Evolutionary conservation across 2,113 vertebrate genomes (phyloP).

Genomic region (Odocoileus virginianus): DNA sequence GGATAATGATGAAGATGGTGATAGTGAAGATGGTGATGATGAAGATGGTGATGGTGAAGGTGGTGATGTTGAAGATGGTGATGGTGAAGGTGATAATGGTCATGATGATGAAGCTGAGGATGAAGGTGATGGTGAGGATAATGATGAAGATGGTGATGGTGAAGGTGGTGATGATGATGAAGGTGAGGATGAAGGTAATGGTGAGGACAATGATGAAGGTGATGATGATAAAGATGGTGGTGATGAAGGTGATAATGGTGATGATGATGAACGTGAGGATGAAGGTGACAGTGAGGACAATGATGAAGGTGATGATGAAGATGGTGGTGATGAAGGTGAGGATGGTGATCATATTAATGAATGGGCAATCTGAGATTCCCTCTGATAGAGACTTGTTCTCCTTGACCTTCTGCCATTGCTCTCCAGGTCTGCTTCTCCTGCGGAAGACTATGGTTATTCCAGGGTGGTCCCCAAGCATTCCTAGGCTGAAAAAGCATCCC

Average conservation of each 20-base stretch:
- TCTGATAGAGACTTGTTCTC: background rate
- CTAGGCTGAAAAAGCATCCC: background rate
- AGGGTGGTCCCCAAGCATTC: background rate
- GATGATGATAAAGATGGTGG: accelerated
- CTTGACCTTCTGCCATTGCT: background rate
- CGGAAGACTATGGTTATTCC: background rate
- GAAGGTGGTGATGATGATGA: accelerated
- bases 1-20: background rate
- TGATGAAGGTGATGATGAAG: accelerated
- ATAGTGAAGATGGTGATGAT: accelerated
- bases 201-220: accelerated
- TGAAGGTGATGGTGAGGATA: no score
- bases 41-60: accelerated
- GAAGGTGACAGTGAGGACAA: accelerated
- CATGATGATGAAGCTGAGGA: accelerated
- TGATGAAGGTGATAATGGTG: accelerated
- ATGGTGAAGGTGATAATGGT: no score
- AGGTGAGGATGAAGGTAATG: accelerated
- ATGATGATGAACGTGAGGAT: accelerated
- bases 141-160: accelerated
- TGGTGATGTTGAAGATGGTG: accelerated
- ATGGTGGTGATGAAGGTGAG: accelerated
- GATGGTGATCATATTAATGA: accelerated
- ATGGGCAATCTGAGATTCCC: background rate
- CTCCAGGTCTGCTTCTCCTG: background rate